Evolutionary conservation across 2,113 vertebrate genomes (phyloP).

Genomic region (Saccopteryx leptura): DNA sequence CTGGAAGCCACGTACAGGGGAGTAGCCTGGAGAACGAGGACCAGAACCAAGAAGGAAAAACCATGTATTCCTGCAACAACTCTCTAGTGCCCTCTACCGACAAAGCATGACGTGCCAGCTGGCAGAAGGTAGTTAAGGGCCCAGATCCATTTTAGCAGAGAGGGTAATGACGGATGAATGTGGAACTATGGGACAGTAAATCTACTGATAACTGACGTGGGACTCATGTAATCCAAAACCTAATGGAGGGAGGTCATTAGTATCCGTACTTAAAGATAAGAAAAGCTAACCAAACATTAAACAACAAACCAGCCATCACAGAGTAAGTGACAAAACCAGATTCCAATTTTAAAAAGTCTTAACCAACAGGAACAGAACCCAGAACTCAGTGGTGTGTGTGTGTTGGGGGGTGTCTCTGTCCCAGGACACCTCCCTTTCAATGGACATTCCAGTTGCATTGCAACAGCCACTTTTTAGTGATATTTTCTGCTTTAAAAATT

Average conservation of each 20-base stretch:
- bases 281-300: not conserved
- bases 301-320: not conserved
- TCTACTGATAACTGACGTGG: rapidly evolving
- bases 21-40: not conserved
- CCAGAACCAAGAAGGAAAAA: not conserved
- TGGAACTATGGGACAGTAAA: not conserved
- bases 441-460: not conserved
- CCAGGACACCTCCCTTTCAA: too few relatives aligned
- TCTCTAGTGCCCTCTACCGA: not conserved
- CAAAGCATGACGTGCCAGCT: rapidly evolving
- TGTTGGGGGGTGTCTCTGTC: not conserved
- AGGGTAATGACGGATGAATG: not conserved
- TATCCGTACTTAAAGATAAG: too few relatives aligned
- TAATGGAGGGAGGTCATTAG: too few relatives aligned
- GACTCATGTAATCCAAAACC: not conserved
- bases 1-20: rapidly evolving
- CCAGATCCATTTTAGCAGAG: not conserved
- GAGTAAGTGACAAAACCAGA: not conserved
- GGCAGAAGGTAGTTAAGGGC: not conserved
- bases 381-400: not conserved
- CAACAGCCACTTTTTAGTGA: not conserved
- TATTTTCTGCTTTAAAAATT: not conserved
- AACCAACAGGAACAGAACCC: not conserved
- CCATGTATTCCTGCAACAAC: rapidly evolving
- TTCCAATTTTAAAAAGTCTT: rapidly evolving